Evolutionary conservation across 2,113 vertebrate genomes (phyloP).

Genomic region (Anhinga anhinga): DNA sequence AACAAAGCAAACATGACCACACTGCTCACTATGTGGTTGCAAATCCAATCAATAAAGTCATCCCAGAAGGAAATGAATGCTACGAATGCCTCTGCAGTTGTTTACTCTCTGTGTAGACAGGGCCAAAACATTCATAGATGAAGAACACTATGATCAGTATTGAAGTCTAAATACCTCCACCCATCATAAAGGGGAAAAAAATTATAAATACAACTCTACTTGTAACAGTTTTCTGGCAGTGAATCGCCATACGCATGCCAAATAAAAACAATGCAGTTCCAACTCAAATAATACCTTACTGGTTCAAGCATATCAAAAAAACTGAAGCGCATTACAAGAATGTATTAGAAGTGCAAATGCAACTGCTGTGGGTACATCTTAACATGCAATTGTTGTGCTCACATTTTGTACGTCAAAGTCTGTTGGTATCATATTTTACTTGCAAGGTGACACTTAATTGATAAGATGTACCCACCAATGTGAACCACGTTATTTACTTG

Average conservation of each 20-base stretch:
- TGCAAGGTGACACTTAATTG: background rate
- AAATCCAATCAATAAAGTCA: background rate
- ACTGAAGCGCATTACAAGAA: background rate
- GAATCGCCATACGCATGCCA: background rate
- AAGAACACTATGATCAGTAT: background rate
- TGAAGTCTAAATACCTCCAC: background rate
- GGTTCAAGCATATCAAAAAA: background rate
- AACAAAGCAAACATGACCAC: background rate
- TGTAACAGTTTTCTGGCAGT: background rate
- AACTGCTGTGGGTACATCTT: conserved; percentile 1
- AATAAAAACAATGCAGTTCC: background rate
- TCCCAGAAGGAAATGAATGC: background rate
- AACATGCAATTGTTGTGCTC: background rate
- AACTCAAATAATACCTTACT: background rate
- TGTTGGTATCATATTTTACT: background rate
- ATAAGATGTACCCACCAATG: conserved; percentile 21
- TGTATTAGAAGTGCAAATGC: background rate
- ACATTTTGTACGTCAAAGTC: background rate
- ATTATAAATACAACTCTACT: background rate
- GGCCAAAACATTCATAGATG: background rate
- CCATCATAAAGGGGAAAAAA: background rate
- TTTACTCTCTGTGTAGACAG: background rate
- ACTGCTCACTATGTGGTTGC: background rate
- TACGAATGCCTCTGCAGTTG: background rate
- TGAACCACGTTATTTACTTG: conserved; percentile 26